Conservation (phyloP, 2,113 vertebrate species). For the Urocolius indicus region DNA sequence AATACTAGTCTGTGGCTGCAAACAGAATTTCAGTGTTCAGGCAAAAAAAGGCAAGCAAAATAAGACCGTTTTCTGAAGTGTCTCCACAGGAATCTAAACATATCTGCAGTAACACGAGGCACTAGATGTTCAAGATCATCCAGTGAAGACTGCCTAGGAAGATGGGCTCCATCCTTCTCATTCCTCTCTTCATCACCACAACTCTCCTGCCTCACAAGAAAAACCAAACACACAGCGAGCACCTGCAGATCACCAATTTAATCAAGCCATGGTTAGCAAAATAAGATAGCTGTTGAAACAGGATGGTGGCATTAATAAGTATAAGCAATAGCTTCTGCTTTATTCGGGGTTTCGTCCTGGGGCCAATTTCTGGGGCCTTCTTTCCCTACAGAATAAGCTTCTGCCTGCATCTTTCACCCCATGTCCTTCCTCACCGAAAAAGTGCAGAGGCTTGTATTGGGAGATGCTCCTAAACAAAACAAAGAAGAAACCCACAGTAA, state of each 20-base stretch:
- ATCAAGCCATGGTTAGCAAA: neutral
- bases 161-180: neutral
- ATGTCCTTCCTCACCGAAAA: neutral
- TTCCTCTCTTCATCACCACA: neutral
- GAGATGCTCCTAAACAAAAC: neutral
- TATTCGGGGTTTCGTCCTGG: neutral
- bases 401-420: neutral
- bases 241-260: neutral
- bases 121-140: neutral
- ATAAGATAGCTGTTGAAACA: neutral
- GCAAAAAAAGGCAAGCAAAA: neutral
- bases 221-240: fast-evolving
- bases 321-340: neutral
- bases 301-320: neutral
- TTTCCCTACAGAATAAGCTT: neutral
- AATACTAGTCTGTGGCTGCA: neutral
- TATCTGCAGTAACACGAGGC: neutral
- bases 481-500: neutral
- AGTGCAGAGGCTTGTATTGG: neutral
- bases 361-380: neutral
- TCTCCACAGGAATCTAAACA: neutral
- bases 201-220: neutral
- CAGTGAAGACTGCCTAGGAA: neutral
- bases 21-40: neutral
- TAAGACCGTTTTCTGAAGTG: neutral